Percentiles rank a stretch among this genome's conserved stretches.
Conservation (phyloP, 2,113 vertebrate species). For the Crypturellus undulatus region DNA sequence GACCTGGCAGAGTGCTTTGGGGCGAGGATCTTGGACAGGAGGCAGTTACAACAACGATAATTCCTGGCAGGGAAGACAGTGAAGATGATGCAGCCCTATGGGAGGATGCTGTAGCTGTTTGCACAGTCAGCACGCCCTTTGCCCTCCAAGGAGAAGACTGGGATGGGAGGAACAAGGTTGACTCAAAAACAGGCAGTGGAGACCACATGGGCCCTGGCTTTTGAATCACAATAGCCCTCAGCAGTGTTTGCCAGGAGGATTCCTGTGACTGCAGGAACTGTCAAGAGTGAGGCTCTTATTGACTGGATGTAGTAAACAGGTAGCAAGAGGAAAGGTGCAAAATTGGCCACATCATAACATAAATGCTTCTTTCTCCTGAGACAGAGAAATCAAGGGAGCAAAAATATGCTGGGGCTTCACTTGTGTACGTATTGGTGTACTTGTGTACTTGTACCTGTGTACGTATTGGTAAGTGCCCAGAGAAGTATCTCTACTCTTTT, state of each 20-base stretch:
- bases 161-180: rapidly evolving
- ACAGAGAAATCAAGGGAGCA: not conserved
- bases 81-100: not conserved
- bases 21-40: not conserved
- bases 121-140: not conserved
- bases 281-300: not conserved
- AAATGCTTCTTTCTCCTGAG: not conserved
- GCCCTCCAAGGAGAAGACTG: not conserved
- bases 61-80: not conserved
- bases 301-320: not conserved
- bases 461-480: not conserved
- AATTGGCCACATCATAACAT: not conserved
- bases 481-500: not conserved
- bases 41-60: not conserved
- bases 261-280: not conserved
- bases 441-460: not conserved
- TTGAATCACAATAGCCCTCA: not conserved
- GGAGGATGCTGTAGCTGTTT: not conserved
- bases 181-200: not conserved
- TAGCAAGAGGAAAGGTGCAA: not conserved
- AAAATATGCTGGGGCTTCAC: not conserved
- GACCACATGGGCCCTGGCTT: not conserved
- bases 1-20: not conserved
- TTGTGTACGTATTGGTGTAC: not conserved
- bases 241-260: not conserved